Conservation (phyloP, 2,888 invertebrate genomes). For the Mythimna pallens region DNA sequence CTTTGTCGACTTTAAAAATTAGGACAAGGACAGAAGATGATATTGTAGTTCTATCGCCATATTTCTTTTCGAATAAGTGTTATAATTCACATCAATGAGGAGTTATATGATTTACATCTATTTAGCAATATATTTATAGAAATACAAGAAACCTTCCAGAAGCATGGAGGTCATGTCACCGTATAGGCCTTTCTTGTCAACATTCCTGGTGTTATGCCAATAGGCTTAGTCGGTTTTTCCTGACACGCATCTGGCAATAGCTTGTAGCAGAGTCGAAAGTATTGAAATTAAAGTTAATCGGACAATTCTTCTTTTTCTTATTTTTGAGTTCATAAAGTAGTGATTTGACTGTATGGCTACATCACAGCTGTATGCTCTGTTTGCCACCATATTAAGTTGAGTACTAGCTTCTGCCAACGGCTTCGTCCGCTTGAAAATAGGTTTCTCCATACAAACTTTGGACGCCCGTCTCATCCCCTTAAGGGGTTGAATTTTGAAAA, state of each 20-base stretch:
- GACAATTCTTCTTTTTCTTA: not conserved
- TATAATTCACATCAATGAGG: not conserved
- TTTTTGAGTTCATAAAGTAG: not conserved
- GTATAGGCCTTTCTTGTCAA: slow-evolving; percentile 8
- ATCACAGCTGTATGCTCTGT: not conserved
- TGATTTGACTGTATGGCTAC: not conserved
- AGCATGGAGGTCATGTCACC: slow-evolving; percentile 12
- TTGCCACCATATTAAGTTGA: slow-evolving; percentile 4
- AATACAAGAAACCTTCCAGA: not conserved
- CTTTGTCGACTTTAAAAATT: not conserved
- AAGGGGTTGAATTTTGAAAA: too few relatives aligned
- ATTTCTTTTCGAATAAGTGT: not conserved
- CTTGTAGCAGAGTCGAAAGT: not conserved
- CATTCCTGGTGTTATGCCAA: slow-evolving; percentile 42
- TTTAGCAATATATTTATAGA: not conserved
- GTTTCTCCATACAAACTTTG: too few relatives aligned
- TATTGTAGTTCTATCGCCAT: not conserved
- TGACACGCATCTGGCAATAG: slow-evolving; percentile 5
- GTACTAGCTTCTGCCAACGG: too few relatives aligned
- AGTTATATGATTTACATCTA: not conserved
- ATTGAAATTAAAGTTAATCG: not conserved
- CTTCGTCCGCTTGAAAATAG: too few relatives aligned
- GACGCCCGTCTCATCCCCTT: too few relatives aligned
- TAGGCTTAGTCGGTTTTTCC: slow-evolving; percentile 31
- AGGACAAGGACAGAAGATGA: not conserved